Base-by-base conservation (phyloP, 35 echinoderm and acorn worm genomes). In the Amphiura filiformis region DNA sequence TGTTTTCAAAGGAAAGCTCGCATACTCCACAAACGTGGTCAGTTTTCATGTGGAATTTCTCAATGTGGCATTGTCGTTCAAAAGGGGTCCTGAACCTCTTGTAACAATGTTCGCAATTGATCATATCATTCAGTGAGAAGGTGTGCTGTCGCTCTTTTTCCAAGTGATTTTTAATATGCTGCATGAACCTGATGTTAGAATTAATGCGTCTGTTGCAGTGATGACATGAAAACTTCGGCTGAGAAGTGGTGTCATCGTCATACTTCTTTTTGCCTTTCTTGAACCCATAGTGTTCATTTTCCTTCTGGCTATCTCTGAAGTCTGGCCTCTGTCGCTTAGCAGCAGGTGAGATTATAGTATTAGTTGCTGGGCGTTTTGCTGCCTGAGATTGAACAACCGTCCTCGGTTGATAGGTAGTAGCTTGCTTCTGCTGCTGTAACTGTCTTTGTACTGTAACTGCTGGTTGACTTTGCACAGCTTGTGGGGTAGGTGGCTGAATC, bases 131-230 rank as follows among this genome's bases (percentile, higher is more conserved):
- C 26, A 88, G 52, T 0, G 85, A 76, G 1, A 81, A 78, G 47
- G 64, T 82, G 11, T 88, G 37, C 38, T 82, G 79, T 39, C 81
- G 42, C 36, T 88, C 75, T 34, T 84, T 93, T 11, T 93, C 91
- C 57, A 87, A 78, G 57, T 88, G 87, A 31, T 93, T 87, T 80
- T 88, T 93, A 57, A 93, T 80, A 23, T 93, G 91, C 30, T 80
- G 39, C 38, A 87, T 87, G 65, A 88, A 93, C 56, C 76, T 57
- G 11, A 93, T 65, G 38, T 93, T 93, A 52, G 77, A 88, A 14
- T 78, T 40, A 49, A 93, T 83, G 26, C 64, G 75, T 32, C 88
- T 80, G 18, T 87, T 88, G 41, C 91, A 93, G 32, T 88, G 85
- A 82, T 88, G 88, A 39, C 91, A 93, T 23, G 80, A 65, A 36